Base-by-base conservation (phyloP, 2,888 invertebrate species). In the Drosophila robusta region DNA sequence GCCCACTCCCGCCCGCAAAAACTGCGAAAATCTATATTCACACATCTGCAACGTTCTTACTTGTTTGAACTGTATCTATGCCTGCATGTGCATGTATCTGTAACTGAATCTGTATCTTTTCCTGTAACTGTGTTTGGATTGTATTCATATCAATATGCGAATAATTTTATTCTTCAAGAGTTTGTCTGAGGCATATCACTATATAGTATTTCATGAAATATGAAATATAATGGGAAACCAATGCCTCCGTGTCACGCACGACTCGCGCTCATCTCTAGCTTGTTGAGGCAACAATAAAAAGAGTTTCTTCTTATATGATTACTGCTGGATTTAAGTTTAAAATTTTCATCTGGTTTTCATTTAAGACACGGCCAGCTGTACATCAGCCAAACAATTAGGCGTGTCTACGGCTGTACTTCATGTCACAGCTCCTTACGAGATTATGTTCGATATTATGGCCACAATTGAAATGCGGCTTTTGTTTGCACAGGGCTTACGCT, bases 381-480 rank as follows among this genome's bases (percentile, higher is more conserved):
- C 44, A 26, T 56, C 55, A 24, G 24, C 39, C 51, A 22, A 41
- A 60, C 71, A 76, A 76, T 77, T 73, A 77, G 66, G 64, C 57
- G 60, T 66, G 76, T 39, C 74, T 68, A 7, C 42, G 26, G 14
- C 7, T 52, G 42, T 52, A 18, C 62, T 50, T 51, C 18, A 38
- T 56, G 44, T 22, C 54, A 18, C 68, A 41, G 55, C 63, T 69
- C 64, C 60, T 63, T 60, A 66, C 58, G 52, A 70, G 75, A 74
- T 75, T 75, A 75, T 75, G 60, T 63, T 57, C 55, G 75, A 75
- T 74, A 70, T 75, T 75, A 68, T 60, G 76, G 71, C 51, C 75
- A 49, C 75, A 76, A 76, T 76, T 75, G 75, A 76, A 75, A 72
- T 57, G 46, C 58, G 64, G 36, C 45, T 57, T 65, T 75, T 76